Evolutionary conservation across 2,797 vertebrate species (phyloP), one percentile per base, ranked within the genome.

Genomic region (Fundulus diaphanus): DNA sequence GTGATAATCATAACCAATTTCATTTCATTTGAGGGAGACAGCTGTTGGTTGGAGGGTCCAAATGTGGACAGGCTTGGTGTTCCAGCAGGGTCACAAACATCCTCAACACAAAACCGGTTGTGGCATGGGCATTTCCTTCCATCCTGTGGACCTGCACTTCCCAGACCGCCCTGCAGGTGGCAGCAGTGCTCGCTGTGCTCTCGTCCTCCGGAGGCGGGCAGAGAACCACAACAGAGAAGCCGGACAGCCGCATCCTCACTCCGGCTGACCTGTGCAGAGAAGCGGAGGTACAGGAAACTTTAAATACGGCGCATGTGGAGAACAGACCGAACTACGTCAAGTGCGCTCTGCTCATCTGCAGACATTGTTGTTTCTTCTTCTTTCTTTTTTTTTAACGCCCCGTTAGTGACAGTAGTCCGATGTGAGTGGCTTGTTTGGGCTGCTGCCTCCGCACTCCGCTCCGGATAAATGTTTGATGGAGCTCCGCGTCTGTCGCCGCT

Each of bases 131-230:
- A 18, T 7, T 51, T 42, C 7, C 15, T 11, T 42, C 49, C 1
- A 2, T 29, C 40, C 20, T 37, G 1, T 11, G 2, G 0, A 37
- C 27, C 74, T 87, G 42, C 78, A 80, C 67, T 89, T 77, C 90
- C 81, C 59, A 74, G 5, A 13, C 27, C 0, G 0, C 24, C 88
- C 93, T 72, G 77, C 87, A 90, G 91, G 88, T 65, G 93, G 75
- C 91, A 81, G 87, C 72, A 44, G 20, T 24, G 69, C 16, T 46
- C 80, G 0, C 20, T 0, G 72, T 20, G 7, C 3, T 9, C 31
- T 74, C 72, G 7, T 68, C 59, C 40, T 78, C 27, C 68, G 35
- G 22, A 67, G n/a, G 84, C 67, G 29, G 83, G 40, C 40, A 6
- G 31, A 51, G 22, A 35, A 11, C 51, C 8, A 1, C 70, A 18